phyloP scores from a whole-genome alignment of 2,113 vertebrate genomes.

The Nematolebias whitei region DNA sequence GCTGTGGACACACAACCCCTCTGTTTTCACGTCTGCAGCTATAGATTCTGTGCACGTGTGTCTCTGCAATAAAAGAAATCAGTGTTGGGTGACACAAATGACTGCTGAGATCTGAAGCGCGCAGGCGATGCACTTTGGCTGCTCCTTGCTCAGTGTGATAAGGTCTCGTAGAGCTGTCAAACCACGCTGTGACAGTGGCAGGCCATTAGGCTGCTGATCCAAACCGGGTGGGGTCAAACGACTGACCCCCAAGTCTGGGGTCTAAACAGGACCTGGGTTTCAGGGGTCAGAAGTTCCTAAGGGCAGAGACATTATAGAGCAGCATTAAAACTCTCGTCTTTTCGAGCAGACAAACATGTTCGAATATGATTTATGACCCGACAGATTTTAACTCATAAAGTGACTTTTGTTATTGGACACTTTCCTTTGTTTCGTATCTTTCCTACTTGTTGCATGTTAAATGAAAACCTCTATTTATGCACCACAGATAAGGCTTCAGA shows the following conservation, averaged over 20 bases:
- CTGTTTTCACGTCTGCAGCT: conserved; percentile 50
- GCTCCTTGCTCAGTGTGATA: conserved; percentile 39
- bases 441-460: conserved; percentile 23
- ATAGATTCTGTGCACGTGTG: conserved; percentile 47
- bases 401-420: conserved; percentile 24
- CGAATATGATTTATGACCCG: conserved; percentile 69
- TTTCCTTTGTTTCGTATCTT: conserved; percentile 29
- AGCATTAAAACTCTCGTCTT: conserved; percentile 51
- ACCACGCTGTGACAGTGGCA: conserved; percentile 61
- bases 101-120: conserved; percentile 45
- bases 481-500: not conserved
- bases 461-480: not conserved
- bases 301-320: conserved; percentile 62
- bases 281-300: conserved; percentile 58
- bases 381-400: conserved; percentile 17
- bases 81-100: conserved; percentile 45
- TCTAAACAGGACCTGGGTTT: conserved; percentile 50
- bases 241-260: conserved; percentile 56
- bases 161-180: conserved; percentile 70
- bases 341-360: conserved; percentile 68
- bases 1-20: conserved; percentile 51
- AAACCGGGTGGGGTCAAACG: conserved; percentile 62
- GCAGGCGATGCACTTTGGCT: conserved; percentile 17
- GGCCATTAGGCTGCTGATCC: conserved; percentile 69
- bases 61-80: conserved; percentile 50